phyloP scores from a whole-genome alignment of 2,113 vertebrate genomes.

The Hippopotamus amphibius region DNA sequence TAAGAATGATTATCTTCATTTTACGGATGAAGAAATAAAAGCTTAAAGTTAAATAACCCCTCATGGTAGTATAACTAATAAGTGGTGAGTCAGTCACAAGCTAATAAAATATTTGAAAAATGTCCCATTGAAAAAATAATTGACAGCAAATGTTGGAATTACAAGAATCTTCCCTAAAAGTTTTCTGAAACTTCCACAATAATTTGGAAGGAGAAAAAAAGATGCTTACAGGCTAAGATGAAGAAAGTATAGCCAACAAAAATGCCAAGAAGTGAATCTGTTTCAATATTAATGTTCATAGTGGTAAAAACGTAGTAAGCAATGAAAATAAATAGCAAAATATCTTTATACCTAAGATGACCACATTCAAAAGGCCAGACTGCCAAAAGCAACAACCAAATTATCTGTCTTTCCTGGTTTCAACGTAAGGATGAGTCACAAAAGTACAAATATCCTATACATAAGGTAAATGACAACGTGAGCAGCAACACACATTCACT shows the following conservation, averaged over 20 bases:
- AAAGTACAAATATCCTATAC: neutral
- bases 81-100: neutral
- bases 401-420: constrained; percentile 21
- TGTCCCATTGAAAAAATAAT: neutral
- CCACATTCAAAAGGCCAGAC: neutral
- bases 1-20: neutral
- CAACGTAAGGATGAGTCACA: neutral
- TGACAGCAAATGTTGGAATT: constrained; percentile 40
- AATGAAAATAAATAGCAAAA: constrained; percentile 36
- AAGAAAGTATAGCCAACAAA: constrained; percentile 44
- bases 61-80: neutral
- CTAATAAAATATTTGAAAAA: constrained; percentile 41
- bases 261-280: constrained; percentile 35
- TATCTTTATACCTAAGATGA: constrained; percentile 23
- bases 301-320: neutral
- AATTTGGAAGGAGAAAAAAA: constrained; percentile 44
- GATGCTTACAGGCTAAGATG: neutral
- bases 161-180: neutral
- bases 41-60: constrained; percentile 1
- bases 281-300: constrained; percentile 42
- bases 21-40: constrained; percentile 40
- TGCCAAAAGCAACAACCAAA: constrained; percentile 30
- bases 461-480: constrained; percentile 10
- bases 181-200: neutral
- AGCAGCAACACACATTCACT: neutral